Evolutionary conservation across 2,888 invertebrate genomes (phyloP).

Genomic region (Ophioninae sp.): DNA sequence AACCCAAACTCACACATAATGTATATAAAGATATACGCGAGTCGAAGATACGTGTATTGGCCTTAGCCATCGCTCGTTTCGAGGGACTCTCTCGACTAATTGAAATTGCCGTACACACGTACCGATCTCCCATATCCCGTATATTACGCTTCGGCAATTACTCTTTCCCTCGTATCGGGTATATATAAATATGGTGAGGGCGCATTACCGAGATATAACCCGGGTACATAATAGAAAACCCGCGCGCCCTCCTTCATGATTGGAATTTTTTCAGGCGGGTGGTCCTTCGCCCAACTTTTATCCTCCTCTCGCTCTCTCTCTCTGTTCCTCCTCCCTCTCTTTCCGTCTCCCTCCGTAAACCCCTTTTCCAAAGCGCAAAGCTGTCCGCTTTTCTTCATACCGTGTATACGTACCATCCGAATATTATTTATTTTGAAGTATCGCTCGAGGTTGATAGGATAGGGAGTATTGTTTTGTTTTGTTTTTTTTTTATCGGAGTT

Average conservation of each 20-base stretch:
- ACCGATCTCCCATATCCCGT: conserved; percentile 29
- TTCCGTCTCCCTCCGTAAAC: background rate
- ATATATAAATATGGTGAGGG: conserved; percentile 3
- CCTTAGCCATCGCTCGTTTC: conserved; percentile 42
- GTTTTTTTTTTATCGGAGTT: background rate
- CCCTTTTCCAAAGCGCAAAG: background rate
- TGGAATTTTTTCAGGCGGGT: conserved; percentile 40
- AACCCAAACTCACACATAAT: background rate
- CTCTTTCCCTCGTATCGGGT: conserved; percentile 50
- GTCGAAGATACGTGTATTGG: conserved; percentile 9
- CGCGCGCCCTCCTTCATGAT: conserved; percentile 21
- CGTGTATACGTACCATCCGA: background rate
- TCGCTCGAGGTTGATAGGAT: background rate
- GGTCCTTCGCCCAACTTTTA: conserved; percentile 40
- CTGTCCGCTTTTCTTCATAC: background rate
- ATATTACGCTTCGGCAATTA: conserved; percentile 58
- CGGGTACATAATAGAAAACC: conserved; percentile 26
- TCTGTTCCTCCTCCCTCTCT: background rate
- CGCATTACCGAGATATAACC: conserved; percentile 45
- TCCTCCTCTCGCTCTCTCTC: background rate
- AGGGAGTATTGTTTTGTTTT: too few relatives aligned
- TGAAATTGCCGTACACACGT: conserved; percentile 57
- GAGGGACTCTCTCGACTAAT: conserved; percentile 60
- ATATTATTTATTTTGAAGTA: background rate
- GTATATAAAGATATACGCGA: conserved; percentile 3